Conservation (phyloP, 2,888 invertebrate genomes). For the Drosophila colorata region DNA sequence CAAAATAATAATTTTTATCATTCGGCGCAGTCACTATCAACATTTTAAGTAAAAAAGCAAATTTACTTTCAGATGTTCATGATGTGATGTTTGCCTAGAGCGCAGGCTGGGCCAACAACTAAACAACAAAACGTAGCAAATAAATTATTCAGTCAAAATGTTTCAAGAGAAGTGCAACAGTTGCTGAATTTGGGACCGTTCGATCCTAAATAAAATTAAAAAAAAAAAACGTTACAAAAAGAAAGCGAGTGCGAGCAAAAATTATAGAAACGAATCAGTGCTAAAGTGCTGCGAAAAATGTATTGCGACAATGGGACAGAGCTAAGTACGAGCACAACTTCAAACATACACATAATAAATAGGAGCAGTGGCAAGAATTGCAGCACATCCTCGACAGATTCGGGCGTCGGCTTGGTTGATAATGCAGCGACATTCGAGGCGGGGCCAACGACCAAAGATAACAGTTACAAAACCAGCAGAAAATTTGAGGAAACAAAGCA, state of each 20-base stretch:
- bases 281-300: conserved; percentile 55
- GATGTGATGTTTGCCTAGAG: conserved; percentile 54
- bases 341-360: conserved; percentile 53
- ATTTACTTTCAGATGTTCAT: conserved; percentile 64
- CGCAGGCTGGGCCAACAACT: conserved; percentile 20
- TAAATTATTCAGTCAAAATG: conserved; percentile 21
- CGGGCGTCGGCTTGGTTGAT: conserved; percentile 82
- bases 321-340: conserved; percentile 47
- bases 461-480: conserved; percentile 6
- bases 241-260: background rate
- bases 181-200: conserved; percentile 9
- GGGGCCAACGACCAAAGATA: conserved; percentile 54
- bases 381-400: conserved; percentile 83
- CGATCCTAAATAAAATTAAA: background rate
- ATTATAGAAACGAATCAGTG: conserved; percentile 16
- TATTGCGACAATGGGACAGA: conserved; percentile 70
- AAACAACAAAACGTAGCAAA: background rate
- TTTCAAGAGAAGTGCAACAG: conserved; percentile 9
- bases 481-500: conserved; percentile 14
- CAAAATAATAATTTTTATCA: conserved; percentile 26
- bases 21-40: conserved; percentile 10
- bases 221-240: conserved; percentile 8
- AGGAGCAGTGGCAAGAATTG: conserved; percentile 66
- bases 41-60: conserved; percentile 21
- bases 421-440: conserved; percentile 60